Conservation (phyloP, 2,113 vertebrate genomes). For the Zosterops japonicus region DNA sequence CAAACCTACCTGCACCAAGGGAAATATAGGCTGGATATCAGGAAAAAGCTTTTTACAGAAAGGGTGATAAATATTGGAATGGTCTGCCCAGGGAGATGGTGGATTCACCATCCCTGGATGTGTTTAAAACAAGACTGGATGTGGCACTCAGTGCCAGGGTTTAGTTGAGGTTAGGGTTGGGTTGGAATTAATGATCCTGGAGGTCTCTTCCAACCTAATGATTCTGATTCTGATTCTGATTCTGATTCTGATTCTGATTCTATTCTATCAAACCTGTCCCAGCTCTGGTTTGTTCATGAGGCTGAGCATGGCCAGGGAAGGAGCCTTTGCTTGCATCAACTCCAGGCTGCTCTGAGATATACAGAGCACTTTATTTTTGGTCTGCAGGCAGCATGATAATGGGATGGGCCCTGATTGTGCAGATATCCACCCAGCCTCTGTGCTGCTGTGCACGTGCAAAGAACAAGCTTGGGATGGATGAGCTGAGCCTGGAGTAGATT, state of each 20-base stretch:
- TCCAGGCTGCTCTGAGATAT: not conserved
- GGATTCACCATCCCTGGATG: too few relatives aligned
- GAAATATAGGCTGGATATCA: too few relatives aligned
- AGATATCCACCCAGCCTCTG: not conserved
- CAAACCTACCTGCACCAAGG: not conserved
- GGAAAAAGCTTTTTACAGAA: too few relatives aligned
- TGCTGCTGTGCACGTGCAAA: not conserved
- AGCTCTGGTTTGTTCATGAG: not conserved
- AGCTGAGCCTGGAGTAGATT: not conserved
- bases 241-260: too few relatives aligned
- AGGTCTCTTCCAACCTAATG: too few relatives aligned
- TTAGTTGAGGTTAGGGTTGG: too few relatives aligned
- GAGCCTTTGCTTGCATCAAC: not conserved
- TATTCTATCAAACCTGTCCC: not conserved
- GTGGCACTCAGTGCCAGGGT: too few relatives aligned
- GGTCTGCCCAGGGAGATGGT: too few relatives aligned
- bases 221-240: too few relatives aligned
- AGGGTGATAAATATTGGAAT: too few relatives aligned
- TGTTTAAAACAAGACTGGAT: too few relatives aligned
- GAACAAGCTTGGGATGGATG: not conserved
- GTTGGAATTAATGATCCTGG: too few relatives aligned
- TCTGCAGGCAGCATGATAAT: not conserved
- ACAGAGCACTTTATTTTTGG: not conserved
- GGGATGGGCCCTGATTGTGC: not conserved
- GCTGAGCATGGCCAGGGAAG: accelerated